Percentiles rank a stretch among this genome's conserved stretches.
Conservation (phyloP, 2,113 vertebrate species). For the Pituophis catenifer region DNA sequence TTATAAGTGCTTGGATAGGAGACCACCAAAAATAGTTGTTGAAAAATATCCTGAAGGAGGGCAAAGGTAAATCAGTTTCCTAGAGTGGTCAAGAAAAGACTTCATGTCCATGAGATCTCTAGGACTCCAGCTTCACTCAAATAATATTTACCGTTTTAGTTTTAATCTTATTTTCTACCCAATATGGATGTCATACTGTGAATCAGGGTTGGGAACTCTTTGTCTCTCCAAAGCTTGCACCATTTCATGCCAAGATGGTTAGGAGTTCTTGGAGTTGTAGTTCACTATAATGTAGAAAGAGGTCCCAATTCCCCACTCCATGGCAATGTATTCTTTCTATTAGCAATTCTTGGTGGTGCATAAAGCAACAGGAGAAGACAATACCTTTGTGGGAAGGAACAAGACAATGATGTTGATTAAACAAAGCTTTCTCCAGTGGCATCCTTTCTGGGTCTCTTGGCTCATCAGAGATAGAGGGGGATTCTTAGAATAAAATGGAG, state of each 20-base stretch:
- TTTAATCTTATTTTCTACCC: background rate
- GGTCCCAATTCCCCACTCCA: background rate
- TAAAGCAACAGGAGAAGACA: slow-evolving; percentile 12
- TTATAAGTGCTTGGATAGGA: background rate
- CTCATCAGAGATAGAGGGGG: slow-evolving; percentile 58
- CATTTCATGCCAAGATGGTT: background rate
- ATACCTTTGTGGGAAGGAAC: slow-evolving; percentile 39
- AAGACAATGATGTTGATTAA: slow-evolving; percentile 43
- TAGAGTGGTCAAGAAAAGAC: background rate
- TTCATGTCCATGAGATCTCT: background rate
- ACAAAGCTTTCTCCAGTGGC: background rate
- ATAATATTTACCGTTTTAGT: background rate
- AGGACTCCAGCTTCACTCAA: background rate
- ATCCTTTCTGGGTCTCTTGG: slow-evolving; percentile 40
- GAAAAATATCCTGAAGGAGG: background rate
- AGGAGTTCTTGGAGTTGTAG: background rate
- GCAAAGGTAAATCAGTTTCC: background rate
- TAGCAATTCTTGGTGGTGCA: background rate
- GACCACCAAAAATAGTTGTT: background rate
- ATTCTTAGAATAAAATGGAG: slow-evolving; percentile 44
- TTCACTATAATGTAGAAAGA: background rate
- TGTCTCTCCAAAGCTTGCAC: background rate
- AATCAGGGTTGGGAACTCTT: background rate
- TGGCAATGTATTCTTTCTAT: background rate
- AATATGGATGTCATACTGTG: background rate